Base-by-base conservation (phyloP, 2,113 vertebrate genomes). In the Coreoperca whiteheadi region DNA sequence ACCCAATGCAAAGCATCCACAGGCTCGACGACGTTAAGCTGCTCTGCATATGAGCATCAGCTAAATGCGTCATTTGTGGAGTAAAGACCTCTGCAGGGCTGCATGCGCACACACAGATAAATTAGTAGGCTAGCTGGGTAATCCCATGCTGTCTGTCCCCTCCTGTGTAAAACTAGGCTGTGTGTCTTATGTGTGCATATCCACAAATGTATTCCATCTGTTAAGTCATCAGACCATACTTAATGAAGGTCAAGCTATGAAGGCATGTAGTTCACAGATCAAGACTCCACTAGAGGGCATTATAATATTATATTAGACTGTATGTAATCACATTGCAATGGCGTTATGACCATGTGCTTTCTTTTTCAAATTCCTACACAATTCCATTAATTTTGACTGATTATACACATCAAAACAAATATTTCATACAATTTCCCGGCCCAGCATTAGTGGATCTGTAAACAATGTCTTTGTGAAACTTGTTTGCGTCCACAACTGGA, bases 111-210 rank as follows among this genome's bases (percentile, higher is more conserved):
- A 41, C 65, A 64, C 67, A 59, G 8, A 70, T 6, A 61, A 43
- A 60, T 65, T 76, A 48, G 72, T 74, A 65, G 60, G 69, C 64
- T 50, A 46, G 74, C 57, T 61, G 67, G 39, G 66, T 84, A 43
- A 82, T 56, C 51, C 50, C 37, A 25, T 54, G 50, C 83, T 15
- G 43, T 12, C 1, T 28, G 23, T 75, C 20, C 59, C 10, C 46
- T 70, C n/a, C 59, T 53, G 51, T 39, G 30, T 30, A 3, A 30
- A 69, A 69, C 30, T 6, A 30, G 34, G 23, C 75, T 39, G 32
- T 48, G 14, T 59, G 48, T 74, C 32, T 75, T 56, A 43, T 9
- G 51, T 32, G 57, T 41, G 39, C 39, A 41, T 37, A n/a, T 81
- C 73, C n/a, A 69, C 61, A 73, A 66, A 54, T 25, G 3, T n/a